phyloP scores from a whole-genome alignment of 2,797 vertebrate species.

The Gallinago stenura region DNA sequence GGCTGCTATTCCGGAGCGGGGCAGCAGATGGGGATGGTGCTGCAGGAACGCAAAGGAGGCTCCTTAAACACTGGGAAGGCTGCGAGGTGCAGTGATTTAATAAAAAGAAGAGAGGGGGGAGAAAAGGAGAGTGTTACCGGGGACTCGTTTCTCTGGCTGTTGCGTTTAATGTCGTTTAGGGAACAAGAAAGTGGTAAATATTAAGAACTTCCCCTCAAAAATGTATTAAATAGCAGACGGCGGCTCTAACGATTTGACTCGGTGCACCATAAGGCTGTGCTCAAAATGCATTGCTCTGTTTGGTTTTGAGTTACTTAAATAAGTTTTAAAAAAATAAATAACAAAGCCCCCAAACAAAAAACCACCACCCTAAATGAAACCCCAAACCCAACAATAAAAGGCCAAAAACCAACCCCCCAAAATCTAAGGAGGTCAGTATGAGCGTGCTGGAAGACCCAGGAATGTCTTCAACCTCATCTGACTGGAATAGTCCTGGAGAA shows the following conservation, averaged over 20 bases:
- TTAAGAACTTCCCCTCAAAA: neutral
- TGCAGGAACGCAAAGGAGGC: conserved; percentile 1
- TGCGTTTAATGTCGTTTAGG: neutral
- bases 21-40: conserved; percentile 64
- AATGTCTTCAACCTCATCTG: neutral
- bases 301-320: neutral
- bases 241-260: neutral
- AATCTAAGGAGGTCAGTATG: neutral
- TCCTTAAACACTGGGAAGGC: fast-evolving
- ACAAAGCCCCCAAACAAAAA: neutral
- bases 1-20: neutral
- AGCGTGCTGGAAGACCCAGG: neutral
- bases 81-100: fast-evolving
- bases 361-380: neutral
- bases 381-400: neutral
- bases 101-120: fast-evolving
- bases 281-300: neutral
- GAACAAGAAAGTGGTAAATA: neutral
- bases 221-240: neutral
- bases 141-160: fast-evolving
- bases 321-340: neutral
- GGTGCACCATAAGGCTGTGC: neutral
- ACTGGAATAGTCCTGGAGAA: neutral
- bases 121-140: too few species aligned
- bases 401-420: fast-evolving